Evolutionary conservation across 2,888 invertebrate species (phyloP).

Genomic region (Athetis lepigone): DNA sequence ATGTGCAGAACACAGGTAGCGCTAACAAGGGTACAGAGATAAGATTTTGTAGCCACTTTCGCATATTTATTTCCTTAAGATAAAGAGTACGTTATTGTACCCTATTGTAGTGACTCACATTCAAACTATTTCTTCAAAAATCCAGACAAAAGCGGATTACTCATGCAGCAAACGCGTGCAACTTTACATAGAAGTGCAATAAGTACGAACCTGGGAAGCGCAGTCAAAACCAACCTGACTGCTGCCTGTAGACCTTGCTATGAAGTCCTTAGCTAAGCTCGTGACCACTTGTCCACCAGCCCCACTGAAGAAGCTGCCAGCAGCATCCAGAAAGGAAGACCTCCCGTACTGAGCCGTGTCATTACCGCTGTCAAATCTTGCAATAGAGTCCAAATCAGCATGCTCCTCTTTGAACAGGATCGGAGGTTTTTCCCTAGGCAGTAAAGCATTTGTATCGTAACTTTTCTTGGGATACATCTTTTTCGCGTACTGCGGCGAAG

Average conservation of each 20-base stretch:
- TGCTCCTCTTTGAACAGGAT: conserved; percentile 74
- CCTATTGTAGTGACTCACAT: conserved; percentile 47
- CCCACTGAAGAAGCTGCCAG: conserved; percentile 83
- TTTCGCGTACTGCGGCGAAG: conserved; percentile 89
- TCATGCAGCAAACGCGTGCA: conserved; percentile 80
- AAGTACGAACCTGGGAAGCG: conserved; percentile 88
- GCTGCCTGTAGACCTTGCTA: conserved; percentile 92
- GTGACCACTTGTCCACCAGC: conserved; percentile 89
- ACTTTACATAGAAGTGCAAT: conserved; percentile 72
- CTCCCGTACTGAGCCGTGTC: conserved; percentile 77
- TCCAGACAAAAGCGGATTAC: conserved; percentile 61
- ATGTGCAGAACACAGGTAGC: not conserved
- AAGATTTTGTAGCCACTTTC: not conserved
- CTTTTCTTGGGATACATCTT: conserved; percentile 84
- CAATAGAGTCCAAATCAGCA: conserved; percentile 68
- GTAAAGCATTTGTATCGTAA: conserved; percentile 77
- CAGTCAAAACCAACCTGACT: conserved; percentile 92
- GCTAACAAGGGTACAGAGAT: not conserved
- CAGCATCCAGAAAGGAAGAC: conserved; percentile 82
- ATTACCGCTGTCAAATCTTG: conserved; percentile 78
- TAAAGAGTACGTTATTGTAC: conserved; percentile 48
- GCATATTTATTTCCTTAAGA: not conserved
- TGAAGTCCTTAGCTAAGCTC: conserved; percentile 92
- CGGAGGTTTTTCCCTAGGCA: conserved; percentile 80
- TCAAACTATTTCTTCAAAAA: conserved; percentile 44